Conservation (phyloP, 1,140 invertebrate species). For the Drosophila ercepeae region DNA sequence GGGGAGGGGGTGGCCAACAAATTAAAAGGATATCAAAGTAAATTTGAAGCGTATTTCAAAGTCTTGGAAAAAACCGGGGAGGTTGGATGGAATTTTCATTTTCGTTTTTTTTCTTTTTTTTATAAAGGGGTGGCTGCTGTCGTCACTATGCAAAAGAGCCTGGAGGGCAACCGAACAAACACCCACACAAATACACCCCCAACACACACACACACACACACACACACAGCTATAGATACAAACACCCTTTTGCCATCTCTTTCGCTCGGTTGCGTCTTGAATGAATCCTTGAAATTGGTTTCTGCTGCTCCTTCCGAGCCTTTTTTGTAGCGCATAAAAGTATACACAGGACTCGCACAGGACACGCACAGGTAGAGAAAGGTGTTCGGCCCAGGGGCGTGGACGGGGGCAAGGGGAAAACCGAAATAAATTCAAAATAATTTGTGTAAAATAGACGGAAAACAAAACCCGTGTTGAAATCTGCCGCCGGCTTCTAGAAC, state of each 20-base stretch:
- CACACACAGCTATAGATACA: slow-evolving; percentile 3
- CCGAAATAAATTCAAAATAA: slow-evolving; percentile 80
- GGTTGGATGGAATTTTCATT: background rate
- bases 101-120: too few species aligned
- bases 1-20: slow-evolving; percentile 22
- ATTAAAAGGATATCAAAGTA: slow-evolving; percentile 75
- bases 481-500: slow-evolving; percentile 56
- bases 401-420: slow-evolving; percentile 50
- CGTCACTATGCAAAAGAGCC: slow-evolving; percentile 68
- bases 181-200: background rate
- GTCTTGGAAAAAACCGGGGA: slow-evolving; percentile 28
- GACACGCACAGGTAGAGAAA: slow-evolving; percentile 6
- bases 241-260: slow-evolving; percentile 39
- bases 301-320: slow-evolving; percentile 59
- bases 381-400: background rate
- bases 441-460: slow-evolving; percentile 78
- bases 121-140: slow-evolving; percentile 32
- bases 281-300: slow-evolving; percentile 79
- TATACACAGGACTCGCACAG: slow-evolving; percentile 37
- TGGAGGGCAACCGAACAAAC: background rate
- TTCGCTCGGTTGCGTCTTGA: slow-evolving; percentile 56
- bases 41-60: slow-evolving; percentile 77
- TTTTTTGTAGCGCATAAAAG: slow-evolving; percentile 56
- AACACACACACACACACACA: slow-evolving; percentile 8
- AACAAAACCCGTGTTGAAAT: slow-evolving; percentile 59